phyloP scores from a whole-genome alignment of 2,888 invertebrate genomes.

The Apoda limacodes region DNA sequence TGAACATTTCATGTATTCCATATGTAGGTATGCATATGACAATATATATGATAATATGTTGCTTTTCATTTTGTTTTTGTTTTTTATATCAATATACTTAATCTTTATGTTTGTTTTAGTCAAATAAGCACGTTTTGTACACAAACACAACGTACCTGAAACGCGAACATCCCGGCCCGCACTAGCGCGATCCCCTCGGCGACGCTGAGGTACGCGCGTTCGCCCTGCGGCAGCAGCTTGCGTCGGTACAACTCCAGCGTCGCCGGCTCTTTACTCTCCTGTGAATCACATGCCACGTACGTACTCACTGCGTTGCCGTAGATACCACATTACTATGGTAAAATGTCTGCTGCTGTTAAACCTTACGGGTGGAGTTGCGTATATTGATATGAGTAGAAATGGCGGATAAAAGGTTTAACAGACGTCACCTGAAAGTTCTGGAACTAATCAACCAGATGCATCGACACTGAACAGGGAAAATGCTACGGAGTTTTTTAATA shows the following conservation, averaged over 20 bases:
- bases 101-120: too few relatives aligned
- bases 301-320: neutral
- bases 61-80: too few relatives aligned
- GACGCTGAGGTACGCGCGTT: slow-evolving; percentile 61
- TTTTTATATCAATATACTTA: too few relatives aligned
- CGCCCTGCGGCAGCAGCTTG: slow-evolving; percentile 67
- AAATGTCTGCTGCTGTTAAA: neutral
- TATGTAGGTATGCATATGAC: neutral
- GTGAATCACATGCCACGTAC: slow-evolving; percentile 7
- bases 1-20: slow-evolving; percentile 21
- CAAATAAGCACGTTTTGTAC: neutral
- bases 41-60: too few relatives aligned
- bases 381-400: too few relatives aligned
- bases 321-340: too few relatives aligned
- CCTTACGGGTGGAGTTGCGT: too few relatives aligned
- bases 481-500: too few relatives aligned
- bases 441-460: too few relatives aligned
- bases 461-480: too few relatives aligned
- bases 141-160: slow-evolving; percentile 43
- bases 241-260: slow-evolving; percentile 61
- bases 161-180: slow-evolving; percentile 68
- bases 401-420: too few relatives aligned
- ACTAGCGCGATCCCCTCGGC: slow-evolving; percentile 66
- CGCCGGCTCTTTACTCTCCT: slow-evolving; percentile 67
- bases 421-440: too few relatives aligned